These are phyloP conservation scores for Ashinkailepas kermadecensis DNA, from an alignment of 2,888 invertebrate species.

Conservation along the genomic window DNA sequence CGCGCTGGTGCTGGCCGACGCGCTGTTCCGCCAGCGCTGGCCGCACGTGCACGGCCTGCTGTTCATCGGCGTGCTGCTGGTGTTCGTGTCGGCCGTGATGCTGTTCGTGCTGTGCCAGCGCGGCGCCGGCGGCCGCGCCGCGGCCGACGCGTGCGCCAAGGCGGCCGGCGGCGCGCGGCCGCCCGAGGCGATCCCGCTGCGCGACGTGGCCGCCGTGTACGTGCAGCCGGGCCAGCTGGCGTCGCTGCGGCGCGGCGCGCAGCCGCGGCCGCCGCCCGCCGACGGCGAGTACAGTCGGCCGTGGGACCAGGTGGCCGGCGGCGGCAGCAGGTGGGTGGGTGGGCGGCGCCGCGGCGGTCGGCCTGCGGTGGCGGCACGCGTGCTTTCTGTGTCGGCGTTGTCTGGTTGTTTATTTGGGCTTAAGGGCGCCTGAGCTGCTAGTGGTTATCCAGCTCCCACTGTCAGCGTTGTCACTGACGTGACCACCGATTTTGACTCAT, in stretches of 20 bases:
- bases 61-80: conserved; percentile 22
- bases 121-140: neutral
- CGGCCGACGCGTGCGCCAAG: neutral
- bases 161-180: neutral
- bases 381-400: too few species aligned
- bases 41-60: conserved; percentile 22
- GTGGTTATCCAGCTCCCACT: too few species aligned
- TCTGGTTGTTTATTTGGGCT: too few species aligned
- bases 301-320: conserved; percentile 11
- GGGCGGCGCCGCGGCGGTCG: too few species aligned
- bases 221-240: conserved; percentile 18
- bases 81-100: conserved; percentile 15
- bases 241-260: neutral
- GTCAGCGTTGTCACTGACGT: too few species aligned
- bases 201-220: conserved; percentile 10
- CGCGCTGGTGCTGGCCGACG: conserved; percentile 20
- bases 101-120: conserved; percentile 21
- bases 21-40: conserved; percentile 19
- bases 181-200: conserved; percentile 6
- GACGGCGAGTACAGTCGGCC: conserved; percentile 20
- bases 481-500: too few species aligned
- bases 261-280: neutral
- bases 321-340: neutral
- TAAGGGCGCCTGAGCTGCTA: too few species aligned
- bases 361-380: too few species aligned